Conservation (phyloP, 2,888 invertebrate genomes). For the Pandemis heparana region DNA sequence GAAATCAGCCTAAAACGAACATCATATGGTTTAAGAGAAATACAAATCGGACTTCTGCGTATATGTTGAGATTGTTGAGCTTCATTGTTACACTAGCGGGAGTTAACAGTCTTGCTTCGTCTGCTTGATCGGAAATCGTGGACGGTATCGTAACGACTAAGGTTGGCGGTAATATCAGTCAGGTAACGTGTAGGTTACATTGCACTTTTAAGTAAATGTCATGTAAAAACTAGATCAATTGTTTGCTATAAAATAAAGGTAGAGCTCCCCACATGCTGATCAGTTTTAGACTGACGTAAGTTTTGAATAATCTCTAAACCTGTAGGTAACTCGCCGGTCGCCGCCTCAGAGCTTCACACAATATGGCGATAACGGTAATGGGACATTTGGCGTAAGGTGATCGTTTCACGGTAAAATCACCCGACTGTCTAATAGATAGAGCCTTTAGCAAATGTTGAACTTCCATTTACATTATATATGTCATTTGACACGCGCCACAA, state of each 20-base stretch:
- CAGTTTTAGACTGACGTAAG: conserved; percentile 14
- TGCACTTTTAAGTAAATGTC: background rate
- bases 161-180: too few species aligned
- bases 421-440: background rate
- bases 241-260: background rate
- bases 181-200: too few species aligned
- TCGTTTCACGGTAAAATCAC: conserved; percentile 19
- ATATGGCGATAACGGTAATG: conserved; percentile 30
- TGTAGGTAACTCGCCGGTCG: conserved; percentile 6
- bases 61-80: background rate
- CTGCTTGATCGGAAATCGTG: too few species aligned
- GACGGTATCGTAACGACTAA: too few species aligned
- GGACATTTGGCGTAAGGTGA: conserved; percentile 26
- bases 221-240: background rate
- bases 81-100: background rate
- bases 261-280: background rate
- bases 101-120: too few species aligned
- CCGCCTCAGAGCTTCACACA: conserved; percentile 31
- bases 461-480: conserved; percentile 8
- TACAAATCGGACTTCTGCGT: background rate
- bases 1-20: background rate
- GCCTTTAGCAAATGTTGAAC: conserved; percentile 1
- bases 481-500: background rate
- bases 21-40: background rate
- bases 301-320: conserved; percentile 17